Evolutionary conservation across 30 jellyfish, hydroid and myxozoan species (phyloP), one percentile per base, ranked within the genome.

Genomic region (Aurelia aurita complex sp. Pacific): DNA sequence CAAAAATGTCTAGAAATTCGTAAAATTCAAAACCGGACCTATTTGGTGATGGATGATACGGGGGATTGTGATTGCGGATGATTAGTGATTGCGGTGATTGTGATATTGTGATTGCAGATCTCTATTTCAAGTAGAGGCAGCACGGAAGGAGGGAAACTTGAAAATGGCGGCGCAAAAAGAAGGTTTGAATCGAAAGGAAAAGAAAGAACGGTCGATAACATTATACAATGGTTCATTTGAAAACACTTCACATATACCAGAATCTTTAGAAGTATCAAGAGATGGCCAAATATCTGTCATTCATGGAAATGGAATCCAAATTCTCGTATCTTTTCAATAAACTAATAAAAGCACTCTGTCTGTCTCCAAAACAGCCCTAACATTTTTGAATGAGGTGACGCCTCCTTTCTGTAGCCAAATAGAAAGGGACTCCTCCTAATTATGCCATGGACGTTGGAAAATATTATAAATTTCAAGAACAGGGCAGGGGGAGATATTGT

Each of bases 261-360:
- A 81, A 42, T 59, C 82, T 5, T 51, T 84, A 15, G 35, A 8
- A 9, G 46, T 42, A 10, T 84, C 93, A 61, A 36, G 51, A n/a
- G 87, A 72, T 64, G 87, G 79, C 38, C 87, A 73, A 55, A 55
- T 84, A 52, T 64, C 86, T 35, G 16, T 84, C n/a, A 64, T 84
- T 16, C 67, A 76, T 29, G 76, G 34, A 16, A 46, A 19, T 46
- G 84, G 87, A 14, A 70, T 84, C 52, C 87, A 84, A 8, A 35
- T 84, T 15, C 77, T 84, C 64, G 93, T 84, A 84, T 84, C 93
- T 78, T 84, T 66, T 84, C 18, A 53, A 46, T 4, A 4, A 46
- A n/a, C n/a, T n/a, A n/a, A n/a, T n/a, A n/a, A n/a, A n/a, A n/a
- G n/a, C 57, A 46, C 2, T 46, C 14, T 5, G 14, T 4, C 57